These are phyloP conservation scores for Heliconius hermathena DNA, from an alignment of 1,140 invertebrate genomes.

Conservation along the genomic window DNA sequence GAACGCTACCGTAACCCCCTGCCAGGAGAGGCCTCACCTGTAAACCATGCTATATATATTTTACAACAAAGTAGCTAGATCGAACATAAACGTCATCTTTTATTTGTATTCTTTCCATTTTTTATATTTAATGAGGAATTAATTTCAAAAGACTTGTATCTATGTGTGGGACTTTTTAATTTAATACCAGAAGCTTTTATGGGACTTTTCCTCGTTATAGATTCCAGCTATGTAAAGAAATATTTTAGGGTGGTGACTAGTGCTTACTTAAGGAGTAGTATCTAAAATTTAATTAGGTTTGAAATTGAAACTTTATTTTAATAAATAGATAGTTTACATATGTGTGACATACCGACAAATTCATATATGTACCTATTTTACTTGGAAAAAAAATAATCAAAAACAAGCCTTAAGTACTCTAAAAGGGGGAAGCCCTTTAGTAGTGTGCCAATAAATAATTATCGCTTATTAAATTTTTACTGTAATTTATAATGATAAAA, in stretches of 20 bases:
- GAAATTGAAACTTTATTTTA: too few relatives aligned
- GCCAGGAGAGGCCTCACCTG: slow-evolving; percentile 36
- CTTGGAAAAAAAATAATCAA: too few relatives aligned
- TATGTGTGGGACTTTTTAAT: slow-evolving; percentile 25
- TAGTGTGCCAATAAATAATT: too few relatives aligned
- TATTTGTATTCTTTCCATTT: slow-evolving; percentile 35
- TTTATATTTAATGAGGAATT: slow-evolving; percentile 44
- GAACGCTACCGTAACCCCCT: slow-evolving; percentile 49
- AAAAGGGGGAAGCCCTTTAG: too few relatives aligned
- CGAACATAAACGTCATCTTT: slow-evolving; percentile 48
- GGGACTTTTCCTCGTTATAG: neutral
- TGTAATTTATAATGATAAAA: neutral
- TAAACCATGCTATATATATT: slow-evolving; percentile 39
- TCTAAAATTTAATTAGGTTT: too few relatives aligned
- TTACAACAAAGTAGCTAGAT: slow-evolving; percentile 51
- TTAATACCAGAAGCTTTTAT: slow-evolving; percentile 31
- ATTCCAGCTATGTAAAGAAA: too few relatives aligned
- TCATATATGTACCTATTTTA: too few relatives aligned
- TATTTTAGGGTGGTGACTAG: too few relatives aligned
- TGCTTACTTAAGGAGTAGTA: too few relatives aligned
- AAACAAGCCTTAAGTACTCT: too few relatives aligned
- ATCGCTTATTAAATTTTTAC: neutral
- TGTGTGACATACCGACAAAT: neutral
- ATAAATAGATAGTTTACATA: too few relatives aligned
- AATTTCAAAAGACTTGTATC: slow-evolving; percentile 47